phyloP scores from a whole-genome alignment of 2,797 vertebrate genomes.

The Xenentodon cancila region DNA sequence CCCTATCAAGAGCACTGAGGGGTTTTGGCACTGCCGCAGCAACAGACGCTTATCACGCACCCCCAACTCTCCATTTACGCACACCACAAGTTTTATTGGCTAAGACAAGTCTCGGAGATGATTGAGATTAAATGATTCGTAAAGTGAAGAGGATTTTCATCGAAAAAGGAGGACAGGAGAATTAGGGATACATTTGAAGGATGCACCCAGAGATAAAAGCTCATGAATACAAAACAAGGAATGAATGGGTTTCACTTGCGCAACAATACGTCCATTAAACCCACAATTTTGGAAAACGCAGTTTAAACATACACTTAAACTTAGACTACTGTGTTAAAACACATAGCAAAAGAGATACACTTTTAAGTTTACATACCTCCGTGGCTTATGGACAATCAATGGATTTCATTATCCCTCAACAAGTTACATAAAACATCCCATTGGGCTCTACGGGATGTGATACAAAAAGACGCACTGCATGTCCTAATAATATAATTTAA shows the following conservation, averaged over 20 bases:
- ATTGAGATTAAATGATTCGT: slow-evolving; percentile 90
- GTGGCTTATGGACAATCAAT: too few relatives aligned
- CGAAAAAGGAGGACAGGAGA: slow-evolving; percentile 70
- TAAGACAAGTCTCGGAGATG: slow-evolving; percentile 76
- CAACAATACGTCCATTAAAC: slow-evolving; percentile 55
- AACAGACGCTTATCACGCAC: slow-evolving; percentile 74
- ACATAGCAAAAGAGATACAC: not conserved
- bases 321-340: not conserved
- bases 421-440: too few relatives aligned
- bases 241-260: slow-evolving; percentile 60
- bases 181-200: slow-evolving; percentile 68
- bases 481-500: not conserved
- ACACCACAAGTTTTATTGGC: slow-evolving; percentile 84
- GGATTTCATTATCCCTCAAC: too few relatives aligned
- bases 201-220: slow-evolving; percentile 64
- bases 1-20: slow-evolving; percentile 78
- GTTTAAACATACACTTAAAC: slow-evolving; percentile 30
- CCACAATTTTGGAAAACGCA: slow-evolving; percentile 35
- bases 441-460: not conserved
- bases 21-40: slow-evolving; percentile 60
- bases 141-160: slow-evolving; percentile 84
- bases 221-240: slow-evolving; percentile 72
- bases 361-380: too few relatives aligned
- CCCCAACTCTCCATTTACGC: slow-evolving; percentile 63
- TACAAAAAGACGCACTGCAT: not conserved